A percentile compares a stretch with the other conserved stretches of the same genome.
These are phyloP conservation scores for Idaea aversata DNA, from an alignment of 2,888 invertebrate genomes.

Conservation along the genomic window DNA sequence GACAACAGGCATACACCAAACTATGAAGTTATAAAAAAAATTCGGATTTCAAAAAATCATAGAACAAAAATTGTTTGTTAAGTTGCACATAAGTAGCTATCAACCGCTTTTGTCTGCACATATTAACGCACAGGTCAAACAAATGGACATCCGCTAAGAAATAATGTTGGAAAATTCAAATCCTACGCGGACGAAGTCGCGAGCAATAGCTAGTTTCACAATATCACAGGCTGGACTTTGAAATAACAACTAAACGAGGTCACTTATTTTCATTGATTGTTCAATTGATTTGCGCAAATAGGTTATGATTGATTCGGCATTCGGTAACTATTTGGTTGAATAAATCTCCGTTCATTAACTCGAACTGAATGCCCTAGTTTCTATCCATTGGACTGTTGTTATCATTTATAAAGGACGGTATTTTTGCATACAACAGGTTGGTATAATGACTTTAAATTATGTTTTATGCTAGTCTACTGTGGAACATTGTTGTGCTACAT, in stretches of 20 bases:
- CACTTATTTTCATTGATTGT: constrained; percentile 23
- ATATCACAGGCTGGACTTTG: constrained; percentile 13
- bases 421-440: not conserved
- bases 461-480: not conserved
- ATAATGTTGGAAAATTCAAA: too few species aligned
- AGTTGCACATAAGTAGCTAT: too few species aligned
- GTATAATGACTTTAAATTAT: not conserved
- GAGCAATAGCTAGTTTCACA: not conserved
- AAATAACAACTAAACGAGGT: constrained; percentile 17
- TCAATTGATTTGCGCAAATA: constrained; percentile 19
- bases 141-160: too few species aligned
- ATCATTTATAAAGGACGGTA: not conserved
- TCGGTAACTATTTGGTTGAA: not conserved
- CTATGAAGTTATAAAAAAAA: too few species aligned
- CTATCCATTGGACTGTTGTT: not conserved
- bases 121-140: too few species aligned
- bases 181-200: too few species aligned
- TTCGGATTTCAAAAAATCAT: too few species aligned
- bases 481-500: too few species aligned
- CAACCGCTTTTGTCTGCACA: too few species aligned
- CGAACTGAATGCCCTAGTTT: not conserved
- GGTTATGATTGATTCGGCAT: constrained; percentile 12
- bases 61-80: too few species aligned
- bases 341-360: not conserved
- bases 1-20: too few species aligned